Conservation (phyloP, 2,797 vertebrate species). For the Hippopotamyrus pictus region DNA sequence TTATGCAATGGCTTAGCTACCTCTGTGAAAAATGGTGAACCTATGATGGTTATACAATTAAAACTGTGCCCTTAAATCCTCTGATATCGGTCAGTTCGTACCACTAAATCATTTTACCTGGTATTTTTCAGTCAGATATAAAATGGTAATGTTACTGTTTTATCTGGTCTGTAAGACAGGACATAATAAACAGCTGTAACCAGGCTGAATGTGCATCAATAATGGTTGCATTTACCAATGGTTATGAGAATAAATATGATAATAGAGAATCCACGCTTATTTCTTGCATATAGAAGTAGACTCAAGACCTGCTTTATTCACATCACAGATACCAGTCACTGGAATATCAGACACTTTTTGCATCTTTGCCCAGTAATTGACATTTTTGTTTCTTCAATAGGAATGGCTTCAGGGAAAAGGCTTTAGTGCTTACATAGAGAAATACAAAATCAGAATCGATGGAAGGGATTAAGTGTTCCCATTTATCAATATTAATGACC, state of each 20-base stretch:
- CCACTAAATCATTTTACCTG: neutral
- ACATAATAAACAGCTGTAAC: neutral
- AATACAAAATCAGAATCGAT: constrained; percentile 13
- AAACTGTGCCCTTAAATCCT: neutral
- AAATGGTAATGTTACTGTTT: neutral
- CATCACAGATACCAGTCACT: neutral
- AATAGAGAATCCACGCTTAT: neutral
- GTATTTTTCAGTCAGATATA: neutral
- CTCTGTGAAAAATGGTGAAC: neutral
- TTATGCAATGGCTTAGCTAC: neutral
- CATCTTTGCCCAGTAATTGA: neutral
- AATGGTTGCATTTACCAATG: neutral
- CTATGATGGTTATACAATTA: neutral
- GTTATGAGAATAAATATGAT: neutral
- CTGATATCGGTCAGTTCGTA: neutral
- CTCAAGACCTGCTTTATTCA: neutral
- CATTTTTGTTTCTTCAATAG: constrained; percentile 8
- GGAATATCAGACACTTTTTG: neutral
- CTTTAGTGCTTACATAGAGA: constrained; percentile 13
- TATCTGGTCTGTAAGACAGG: neutral
- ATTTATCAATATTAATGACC: constrained; percentile 16
- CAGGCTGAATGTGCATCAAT: neutral
- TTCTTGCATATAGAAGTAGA: neutral
- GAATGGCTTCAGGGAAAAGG: neutral
- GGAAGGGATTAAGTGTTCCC: neutral